Evolutionary conservation across 2,113 vertebrate genomes (phyloP), one percentile per base, ranked within the genome.

Genomic region (Dunckerocampus dactyliophorus): DNA sequence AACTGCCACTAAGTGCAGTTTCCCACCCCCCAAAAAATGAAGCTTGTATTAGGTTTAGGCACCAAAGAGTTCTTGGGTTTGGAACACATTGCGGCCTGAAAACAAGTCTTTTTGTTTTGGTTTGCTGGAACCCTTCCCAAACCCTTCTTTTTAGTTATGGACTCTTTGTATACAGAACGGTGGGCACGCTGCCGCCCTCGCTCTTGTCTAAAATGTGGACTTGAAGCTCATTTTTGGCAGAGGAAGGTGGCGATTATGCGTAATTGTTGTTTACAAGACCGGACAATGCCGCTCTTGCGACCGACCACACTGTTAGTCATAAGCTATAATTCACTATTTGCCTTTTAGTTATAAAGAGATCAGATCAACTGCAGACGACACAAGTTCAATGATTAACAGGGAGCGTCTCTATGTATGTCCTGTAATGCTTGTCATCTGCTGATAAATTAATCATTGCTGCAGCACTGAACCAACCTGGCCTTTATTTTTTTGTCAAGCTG

Each of bases 391-490:
- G 13, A 4, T 43, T 14, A 43, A 14, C 39, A 4, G 2, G 13
- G 12, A 12, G 39, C 13, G 39, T 43, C 39, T 76, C 56, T 34
- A 31, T 67, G 75, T 76, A 63, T 65, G 55, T 82, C 76, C 74
- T 78, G 69, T 59, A 62, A 14, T 66, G 72, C 67, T 74, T 63
- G 76, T 85, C 83, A 81, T 85, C 81, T 82, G 80, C 69, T 73
- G 60, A 74, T 71, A 62, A 81, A 85, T 82, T 78, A 84, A 84
- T 84, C 77, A 85, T 81, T 65, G 74, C 72, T 75, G 77, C 64
- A 75, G 69, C 50, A 51, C 63, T 77, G 62, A 60, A 75, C 64
- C 65, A 74, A 72, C 54, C 58, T 65, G 59, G 67, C 50, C 70
- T 53, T 71, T 69, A 47, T 13, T 46, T 70, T 61, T 56, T 77